These are phyloP conservation scores for Zingel zingel DNA, from an alignment of 2,113 vertebrate genomes.

Conservation along the genomic window DNA sequence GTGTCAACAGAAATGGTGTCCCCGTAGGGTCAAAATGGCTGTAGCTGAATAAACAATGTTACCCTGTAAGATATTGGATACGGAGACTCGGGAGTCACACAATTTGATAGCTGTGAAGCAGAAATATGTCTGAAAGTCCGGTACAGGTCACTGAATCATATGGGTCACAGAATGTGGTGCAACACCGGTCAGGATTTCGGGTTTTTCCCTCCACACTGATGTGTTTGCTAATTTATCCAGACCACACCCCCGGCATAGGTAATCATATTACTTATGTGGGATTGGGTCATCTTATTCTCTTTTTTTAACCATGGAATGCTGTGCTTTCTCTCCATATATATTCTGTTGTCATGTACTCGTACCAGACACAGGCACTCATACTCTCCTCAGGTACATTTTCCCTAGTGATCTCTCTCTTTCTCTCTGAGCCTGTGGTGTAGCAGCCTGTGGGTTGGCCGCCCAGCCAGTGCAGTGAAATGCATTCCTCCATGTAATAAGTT, in stretches of 20 bases:
- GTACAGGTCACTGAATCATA: background rate
- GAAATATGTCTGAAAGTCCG: background rate
- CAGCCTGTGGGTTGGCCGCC: conserved; percentile 14
- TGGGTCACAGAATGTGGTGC: background rate
- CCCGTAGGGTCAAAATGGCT: background rate
- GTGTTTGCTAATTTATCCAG: background rate
- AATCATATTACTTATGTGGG: background rate
- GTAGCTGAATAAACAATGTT: no score
- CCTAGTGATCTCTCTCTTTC: background rate
- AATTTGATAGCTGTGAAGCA: background rate
- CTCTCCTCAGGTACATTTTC: conserved; percentile 21
- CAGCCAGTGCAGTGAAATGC: conserved; percentile 19
- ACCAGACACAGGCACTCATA: background rate
- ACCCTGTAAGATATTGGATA: background rate
- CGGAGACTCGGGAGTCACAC: background rate
- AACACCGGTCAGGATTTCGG: background rate
- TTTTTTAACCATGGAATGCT: background rate
- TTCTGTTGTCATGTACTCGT: background rate
- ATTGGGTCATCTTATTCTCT: no score
- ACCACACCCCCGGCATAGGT: background rate
- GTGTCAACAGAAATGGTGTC: background rate
- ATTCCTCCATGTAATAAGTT: conserved; percentile 71
- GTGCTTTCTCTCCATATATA: background rate
- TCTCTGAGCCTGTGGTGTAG: background rate
- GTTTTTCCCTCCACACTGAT: background rate